Base-by-base conservation (phyloP, 1,140 invertebrate species). In the Saccostrea cuccullata region DNA sequence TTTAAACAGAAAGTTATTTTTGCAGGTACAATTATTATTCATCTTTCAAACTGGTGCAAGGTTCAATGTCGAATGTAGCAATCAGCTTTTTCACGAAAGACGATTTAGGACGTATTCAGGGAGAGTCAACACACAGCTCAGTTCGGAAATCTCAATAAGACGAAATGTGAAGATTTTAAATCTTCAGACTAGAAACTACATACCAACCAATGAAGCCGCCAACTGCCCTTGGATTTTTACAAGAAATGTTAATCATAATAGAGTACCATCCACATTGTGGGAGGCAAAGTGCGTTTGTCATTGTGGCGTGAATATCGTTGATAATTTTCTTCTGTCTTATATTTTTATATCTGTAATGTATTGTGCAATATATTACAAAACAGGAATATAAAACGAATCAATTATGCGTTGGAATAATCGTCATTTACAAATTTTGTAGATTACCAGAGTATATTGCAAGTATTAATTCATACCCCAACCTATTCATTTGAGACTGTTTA, bases 41-140 rank as follows among this genome's bases (percentile, higher is more conserved):
- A 47, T 8, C 6, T 3, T 47, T 47, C 47, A 47, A 8, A 47
- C 47, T 6, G 47, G 47, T 47, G 47, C 47, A 47, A 47, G 2
- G 1, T 47, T 47, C 2, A 47, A 67, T 67, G 60, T 3, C 2
- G 20, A 67, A n/a, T 67, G 60, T 67, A 23, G 8, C 60, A 67
- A 4, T 20, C 60, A 20, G 60, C 60, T 67, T 20, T 9, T 67
- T 67, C 0, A 67, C 60, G 20, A 67, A 67, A 23, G 20, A 20
- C 20, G 20, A 20, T 23, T n/a, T 2, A 67, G 23, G 60, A 67
- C 60, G 23, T 67, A 8, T n/a, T 67, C 17, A 67, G 20, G 8
- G 60, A 67, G 20, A 67, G 60, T 67, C 60, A 67, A 67, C 23
- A 67, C 23, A 23, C 60, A 67, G 60, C 60, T 67, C 60, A 67